Conservation (phyloP, 2,797 vertebrate species). For the Chaenodraco wilsoni region DNA sequence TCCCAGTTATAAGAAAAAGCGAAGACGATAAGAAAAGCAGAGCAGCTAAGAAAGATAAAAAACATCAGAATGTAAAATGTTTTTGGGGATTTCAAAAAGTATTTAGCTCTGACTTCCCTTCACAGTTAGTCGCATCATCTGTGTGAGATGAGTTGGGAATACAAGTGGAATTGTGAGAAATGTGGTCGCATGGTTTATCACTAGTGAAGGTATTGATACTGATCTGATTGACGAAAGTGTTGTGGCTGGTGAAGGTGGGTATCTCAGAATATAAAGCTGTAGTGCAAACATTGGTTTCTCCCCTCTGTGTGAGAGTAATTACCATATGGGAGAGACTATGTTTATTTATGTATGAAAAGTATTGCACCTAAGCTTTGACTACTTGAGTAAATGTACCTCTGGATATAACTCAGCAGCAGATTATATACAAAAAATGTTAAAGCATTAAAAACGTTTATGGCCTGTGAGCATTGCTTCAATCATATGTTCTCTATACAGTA, state of each 20-base stretch:
- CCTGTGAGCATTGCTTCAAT: conserved; percentile 16
- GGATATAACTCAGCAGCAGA: background rate
- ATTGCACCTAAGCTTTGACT: too few species aligned
- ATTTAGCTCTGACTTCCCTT: background rate
- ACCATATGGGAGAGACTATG: too few species aligned
- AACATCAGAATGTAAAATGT: background rate
- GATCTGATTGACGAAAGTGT: background rate
- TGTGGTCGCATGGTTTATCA: background rate
- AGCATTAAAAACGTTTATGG: background rate
- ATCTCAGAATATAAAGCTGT: too few species aligned
- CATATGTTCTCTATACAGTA: background rate
- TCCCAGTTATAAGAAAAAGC: background rate
- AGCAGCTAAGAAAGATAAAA: conserved; percentile 2
- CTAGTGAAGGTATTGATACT: background rate
- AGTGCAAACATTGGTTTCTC: too few species aligned
- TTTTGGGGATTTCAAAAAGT: background rate
- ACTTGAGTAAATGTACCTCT: too few species aligned
- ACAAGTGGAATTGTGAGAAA: background rate
- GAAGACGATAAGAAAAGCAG: background rate
- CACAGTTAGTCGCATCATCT: background rate
- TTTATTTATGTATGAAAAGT: too few species aligned
- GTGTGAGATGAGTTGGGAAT: background rate
- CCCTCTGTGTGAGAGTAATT: too few species aligned
- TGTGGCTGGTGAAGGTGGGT: background rate
- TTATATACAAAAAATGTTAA: background rate